These are phyloP conservation scores for Ptychodera flava DNA, from an alignment of 35 echinoderm and acorn worm genomes.

Conservation along the genomic window DNA sequence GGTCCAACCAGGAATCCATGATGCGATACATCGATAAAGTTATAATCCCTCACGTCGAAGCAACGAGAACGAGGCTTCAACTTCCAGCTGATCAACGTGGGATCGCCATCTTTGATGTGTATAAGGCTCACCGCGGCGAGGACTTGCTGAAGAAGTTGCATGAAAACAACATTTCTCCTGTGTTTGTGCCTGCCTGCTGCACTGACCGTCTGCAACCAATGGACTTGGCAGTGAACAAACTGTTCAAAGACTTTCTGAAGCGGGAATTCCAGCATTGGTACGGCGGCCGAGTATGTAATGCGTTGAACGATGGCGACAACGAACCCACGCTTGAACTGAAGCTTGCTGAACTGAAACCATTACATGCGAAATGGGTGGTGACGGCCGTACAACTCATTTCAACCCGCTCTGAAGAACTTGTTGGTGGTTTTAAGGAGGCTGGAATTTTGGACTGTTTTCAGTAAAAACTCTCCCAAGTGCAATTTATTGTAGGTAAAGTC, in stretches of 20 bases:
- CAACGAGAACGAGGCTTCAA: background rate
- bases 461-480: too few relatives aligned
- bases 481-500: too few relatives aligned
- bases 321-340: too few relatives aligned
- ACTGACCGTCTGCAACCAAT: constrained; percentile 30
- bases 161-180: background rate
- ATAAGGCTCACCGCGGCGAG: constrained; percentile 2
- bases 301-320: constrained; percentile 3
- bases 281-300: constrained; percentile 1
- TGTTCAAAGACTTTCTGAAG: constrained; percentile 14
- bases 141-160: constrained; percentile 10
- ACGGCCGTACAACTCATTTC: background rate
- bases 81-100: constrained; percentile 3
- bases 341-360: too few relatives aligned
- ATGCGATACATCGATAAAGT: constrained; percentile 29
- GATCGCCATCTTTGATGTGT: constrained; percentile 37
- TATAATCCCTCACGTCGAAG: constrained; percentile 24
- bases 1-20: constrained; percentile 24
- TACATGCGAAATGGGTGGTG: background rate
- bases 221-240: constrained; percentile 16
- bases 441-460: background rate
- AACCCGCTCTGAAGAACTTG: background rate
- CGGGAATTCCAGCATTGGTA: constrained; percentile 20
- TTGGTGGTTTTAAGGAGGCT: background rate
- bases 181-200: constrained; percentile 29